phyloP scores from a whole-genome alignment of 2,797 vertebrate species.

The Alectoris magna region DNA sequence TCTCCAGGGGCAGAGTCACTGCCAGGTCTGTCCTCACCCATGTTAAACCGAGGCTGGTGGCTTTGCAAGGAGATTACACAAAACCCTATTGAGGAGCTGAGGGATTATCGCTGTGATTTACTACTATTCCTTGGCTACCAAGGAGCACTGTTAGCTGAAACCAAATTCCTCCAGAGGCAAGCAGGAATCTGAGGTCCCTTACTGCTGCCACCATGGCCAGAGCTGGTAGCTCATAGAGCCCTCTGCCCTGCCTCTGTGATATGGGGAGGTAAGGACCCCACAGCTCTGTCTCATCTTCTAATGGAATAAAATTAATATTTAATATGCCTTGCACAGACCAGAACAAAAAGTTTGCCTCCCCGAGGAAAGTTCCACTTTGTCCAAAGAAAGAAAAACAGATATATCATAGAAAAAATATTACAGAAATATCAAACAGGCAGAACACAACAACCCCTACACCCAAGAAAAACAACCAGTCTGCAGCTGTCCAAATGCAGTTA shows the following conservation, averaged over 20 bases:
- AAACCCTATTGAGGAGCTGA: neutral
- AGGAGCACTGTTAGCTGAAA: neutral
- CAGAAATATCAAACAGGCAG: constrained; percentile 5
- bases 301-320: constrained; percentile 3
- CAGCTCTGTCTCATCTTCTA: neutral
- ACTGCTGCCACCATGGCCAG: neutral
- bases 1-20: neutral
- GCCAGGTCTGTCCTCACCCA: neutral
- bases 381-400: constrained; percentile 27
- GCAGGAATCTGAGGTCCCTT: neutral
- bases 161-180: neutral
- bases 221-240: neutral
- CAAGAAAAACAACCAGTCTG: constrained; percentile 23
- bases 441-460: neutral
- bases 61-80: neutral
- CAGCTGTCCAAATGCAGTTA: constrained; percentile 54
- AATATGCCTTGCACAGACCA: neutral
- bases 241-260: neutral
- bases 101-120: neutral
- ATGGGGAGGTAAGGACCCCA: neutral
- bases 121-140: neutral
- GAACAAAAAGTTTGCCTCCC: neutral
- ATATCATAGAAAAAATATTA: neutral
- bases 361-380: constrained; percentile 10
- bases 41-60: fast-evolving